phyloP scores from a whole-genome alignment of 2,797 vertebrate genomes.

The Hozukius guyotensis region DNA sequence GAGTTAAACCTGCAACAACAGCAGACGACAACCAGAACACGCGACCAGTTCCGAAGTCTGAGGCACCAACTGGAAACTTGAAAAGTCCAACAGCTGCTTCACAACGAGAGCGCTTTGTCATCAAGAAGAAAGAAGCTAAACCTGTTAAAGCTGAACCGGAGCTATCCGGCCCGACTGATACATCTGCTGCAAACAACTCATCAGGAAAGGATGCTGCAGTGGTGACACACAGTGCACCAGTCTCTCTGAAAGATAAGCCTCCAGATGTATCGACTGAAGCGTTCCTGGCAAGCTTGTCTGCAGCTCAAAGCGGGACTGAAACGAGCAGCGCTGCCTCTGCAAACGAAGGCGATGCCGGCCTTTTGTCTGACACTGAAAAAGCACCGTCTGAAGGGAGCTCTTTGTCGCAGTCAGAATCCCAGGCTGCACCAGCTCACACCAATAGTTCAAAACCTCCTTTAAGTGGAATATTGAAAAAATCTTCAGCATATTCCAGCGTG shows the following conservation, averaged over 20 bases:
- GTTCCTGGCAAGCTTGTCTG: constrained; percentile 89
- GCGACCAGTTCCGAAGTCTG: constrained; percentile 62
- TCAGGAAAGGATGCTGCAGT: constrained; percentile 67
- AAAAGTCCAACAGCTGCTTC: constrained; percentile 77
- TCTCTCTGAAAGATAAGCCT: constrained; percentile 94
- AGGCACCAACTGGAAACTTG: constrained; percentile 59
- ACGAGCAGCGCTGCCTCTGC: constrained; percentile 54
- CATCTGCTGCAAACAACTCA: constrained; percentile 36
- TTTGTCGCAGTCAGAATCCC: constrained; percentile 70
- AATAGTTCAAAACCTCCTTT: constrained; percentile 86
- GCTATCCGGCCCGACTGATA: constrained; percentile 30
- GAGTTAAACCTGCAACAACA: constrained; percentile 80
- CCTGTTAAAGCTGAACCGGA: constrained; percentile 70
- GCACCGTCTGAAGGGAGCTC: constrained; percentile 49
- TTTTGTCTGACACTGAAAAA: constrained; percentile 69
- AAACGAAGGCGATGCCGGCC: constrained; percentile 63
- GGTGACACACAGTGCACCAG: constrained; percentile 66
- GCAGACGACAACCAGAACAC: constrained; percentile 85
- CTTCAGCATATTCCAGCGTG: constrained; percentile 62
- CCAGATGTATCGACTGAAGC: constrained; percentile 95
- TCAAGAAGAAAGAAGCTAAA: constrained; percentile 85
- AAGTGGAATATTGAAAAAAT: constrained; percentile 87
- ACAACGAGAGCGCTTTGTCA: constrained; percentile 82
- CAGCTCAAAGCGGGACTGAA: constrained; percentile 70
- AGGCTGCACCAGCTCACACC: constrained; percentile 72